phyloP scores from a whole-genome alignment of 2,113 vertebrate genomes.

The Falco punctatus region DNA sequence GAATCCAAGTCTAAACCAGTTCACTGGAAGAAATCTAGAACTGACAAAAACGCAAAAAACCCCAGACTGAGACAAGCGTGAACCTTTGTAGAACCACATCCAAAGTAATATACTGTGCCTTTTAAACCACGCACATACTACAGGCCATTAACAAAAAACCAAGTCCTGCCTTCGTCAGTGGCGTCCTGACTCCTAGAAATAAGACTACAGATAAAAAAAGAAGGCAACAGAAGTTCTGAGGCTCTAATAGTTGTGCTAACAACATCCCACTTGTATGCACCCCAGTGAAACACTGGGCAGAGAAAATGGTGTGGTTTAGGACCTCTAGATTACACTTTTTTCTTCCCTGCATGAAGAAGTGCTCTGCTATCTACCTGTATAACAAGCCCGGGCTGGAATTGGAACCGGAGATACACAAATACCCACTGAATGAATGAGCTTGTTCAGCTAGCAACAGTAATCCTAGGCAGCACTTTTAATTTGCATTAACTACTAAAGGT shows the following conservation, averaged over 20 bases:
- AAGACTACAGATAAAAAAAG: neutral
- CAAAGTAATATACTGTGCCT: neutral
- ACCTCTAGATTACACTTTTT: neutral
- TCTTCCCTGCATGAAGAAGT: neutral
- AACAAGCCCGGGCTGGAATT: neutral
- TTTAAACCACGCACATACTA: neutral
- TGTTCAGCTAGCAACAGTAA: neutral
- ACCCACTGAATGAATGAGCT: neutral
- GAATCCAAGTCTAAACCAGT: neutral
- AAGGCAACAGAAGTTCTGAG: neutral
- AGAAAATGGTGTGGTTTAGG: neutral
- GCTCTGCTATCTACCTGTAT: neutral
- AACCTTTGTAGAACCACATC: neutral
- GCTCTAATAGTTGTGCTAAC: neutral
- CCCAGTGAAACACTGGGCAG: neutral
- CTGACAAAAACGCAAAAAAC: neutral
- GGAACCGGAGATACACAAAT: neutral
- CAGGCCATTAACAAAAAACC: neutral
- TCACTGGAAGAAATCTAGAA: neutral
- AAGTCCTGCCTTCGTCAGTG: neutral
- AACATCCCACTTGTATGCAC: neutral
- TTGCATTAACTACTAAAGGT: neutral
- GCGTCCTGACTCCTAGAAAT: neutral
- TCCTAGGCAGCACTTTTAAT: neutral
- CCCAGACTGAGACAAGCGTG: neutral